Conservation (phyloP, 2,797 vertebrate species). For the Lates japonicus region DNA sequence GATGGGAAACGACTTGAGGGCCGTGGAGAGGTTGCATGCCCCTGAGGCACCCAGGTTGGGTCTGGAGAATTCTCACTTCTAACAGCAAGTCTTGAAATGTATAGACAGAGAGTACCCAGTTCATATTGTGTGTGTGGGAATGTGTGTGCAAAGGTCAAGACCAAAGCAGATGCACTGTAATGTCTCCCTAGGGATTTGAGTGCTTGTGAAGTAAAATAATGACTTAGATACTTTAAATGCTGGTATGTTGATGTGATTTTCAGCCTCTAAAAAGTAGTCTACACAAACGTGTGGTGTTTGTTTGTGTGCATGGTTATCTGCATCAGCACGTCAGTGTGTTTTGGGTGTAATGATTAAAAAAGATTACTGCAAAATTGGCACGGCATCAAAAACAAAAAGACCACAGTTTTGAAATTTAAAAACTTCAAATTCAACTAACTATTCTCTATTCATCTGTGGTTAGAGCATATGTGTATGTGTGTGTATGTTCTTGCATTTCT, state of each 20-base stretch:
- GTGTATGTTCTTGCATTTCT: not conserved
- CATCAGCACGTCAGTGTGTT: not conserved
- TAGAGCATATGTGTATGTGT: not conserved
- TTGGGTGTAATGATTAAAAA: not conserved
- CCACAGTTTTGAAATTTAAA: not conserved
- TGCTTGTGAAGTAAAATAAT: slow-evolving; percentile 25
- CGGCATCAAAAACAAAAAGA: not conserved
- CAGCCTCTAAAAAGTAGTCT: not conserved
- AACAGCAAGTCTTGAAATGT: not conserved
- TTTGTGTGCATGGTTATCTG: not conserved
- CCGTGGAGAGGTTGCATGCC: not conserved
- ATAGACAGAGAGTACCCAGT: not conserved
- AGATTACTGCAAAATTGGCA: not conserved
- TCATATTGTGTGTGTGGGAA: not conserved
- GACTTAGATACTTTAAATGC: not conserved
- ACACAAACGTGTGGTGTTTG: not conserved
- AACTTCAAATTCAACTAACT: not conserved
- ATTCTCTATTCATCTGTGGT: not conserved
- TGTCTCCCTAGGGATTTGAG: not conserved
- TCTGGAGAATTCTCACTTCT: slow-evolving; percentile 17
- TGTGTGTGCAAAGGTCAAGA: slow-evolving; percentile 15
- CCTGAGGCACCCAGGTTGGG: not conserved
- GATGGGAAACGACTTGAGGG: slow-evolving; percentile 10
- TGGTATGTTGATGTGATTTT: not conserved
- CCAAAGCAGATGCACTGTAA: not conserved